Evolutionary conservation across 2,888 invertebrate genomes (phyloP).

Genomic region (Protonemura montana): DNA sequence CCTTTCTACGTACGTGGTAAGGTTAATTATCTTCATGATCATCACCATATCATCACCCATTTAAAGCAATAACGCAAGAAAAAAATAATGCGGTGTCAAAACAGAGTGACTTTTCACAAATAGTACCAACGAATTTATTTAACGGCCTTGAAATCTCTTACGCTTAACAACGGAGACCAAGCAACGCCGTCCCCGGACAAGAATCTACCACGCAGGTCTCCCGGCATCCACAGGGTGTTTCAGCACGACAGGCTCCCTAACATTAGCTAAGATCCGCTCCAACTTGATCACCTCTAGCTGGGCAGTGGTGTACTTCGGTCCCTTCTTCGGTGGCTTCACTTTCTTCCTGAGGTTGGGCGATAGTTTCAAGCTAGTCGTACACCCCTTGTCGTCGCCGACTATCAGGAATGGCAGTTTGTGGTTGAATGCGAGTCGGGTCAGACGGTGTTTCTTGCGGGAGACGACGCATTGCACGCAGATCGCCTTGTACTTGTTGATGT

Average conservation of each 20-base stretch:
- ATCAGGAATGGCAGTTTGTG: conserved; percentile 52
- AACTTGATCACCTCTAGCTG: conserved; percentile 76
- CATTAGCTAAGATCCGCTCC: conserved; percentile 83
- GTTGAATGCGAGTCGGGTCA: conserved; percentile 59
- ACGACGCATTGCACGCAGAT: conserved; percentile 62
- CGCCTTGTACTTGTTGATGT: conserved; percentile 61
- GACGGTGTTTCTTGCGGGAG: conserved; percentile 60
- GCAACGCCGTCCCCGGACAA: too few relatives aligned
- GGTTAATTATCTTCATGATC: too few relatives aligned
- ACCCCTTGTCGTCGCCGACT: conserved; percentile 69
- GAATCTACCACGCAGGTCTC: not conserved
- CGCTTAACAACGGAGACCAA: too few relatives aligned
- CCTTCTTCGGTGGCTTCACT: conserved; percentile 84
- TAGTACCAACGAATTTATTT: too few relatives aligned
- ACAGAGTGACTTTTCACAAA: too few relatives aligned
- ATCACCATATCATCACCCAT: too few relatives aligned
- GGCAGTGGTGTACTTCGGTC: conserved; percentile 52
- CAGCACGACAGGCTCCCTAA: conserved; percentile 72
- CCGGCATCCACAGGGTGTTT: conserved; percentile 59
- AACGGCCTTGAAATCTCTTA: too few relatives aligned
- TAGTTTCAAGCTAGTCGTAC: conserved; percentile 83
- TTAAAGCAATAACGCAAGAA: too few relatives aligned
- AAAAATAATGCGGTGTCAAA: too few relatives aligned
- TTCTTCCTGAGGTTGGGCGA: conserved; percentile 91
- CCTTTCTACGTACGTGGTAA: too few relatives aligned